phyloP scores from a whole-genome alignment of 2,113 vertebrate species.

The Cyphomyrus plagiostoma region DNA sequence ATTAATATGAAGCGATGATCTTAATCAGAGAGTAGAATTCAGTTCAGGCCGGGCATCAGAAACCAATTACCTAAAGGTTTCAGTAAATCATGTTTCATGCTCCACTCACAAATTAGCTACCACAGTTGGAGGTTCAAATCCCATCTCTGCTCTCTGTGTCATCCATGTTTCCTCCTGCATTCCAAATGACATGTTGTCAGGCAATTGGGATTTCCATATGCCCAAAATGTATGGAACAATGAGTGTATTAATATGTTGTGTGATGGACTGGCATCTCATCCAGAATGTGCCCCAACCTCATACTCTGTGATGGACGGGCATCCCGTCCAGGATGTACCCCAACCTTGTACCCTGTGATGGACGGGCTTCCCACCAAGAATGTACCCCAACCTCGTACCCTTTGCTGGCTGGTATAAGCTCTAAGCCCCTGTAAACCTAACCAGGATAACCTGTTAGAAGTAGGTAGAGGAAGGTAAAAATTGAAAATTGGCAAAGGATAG shows the following conservation, averaged over 20 bases:
- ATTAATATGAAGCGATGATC: constrained; percentile 6
- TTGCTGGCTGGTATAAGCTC: background rate
- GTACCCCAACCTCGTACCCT: background rate
- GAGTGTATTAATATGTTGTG: background rate
- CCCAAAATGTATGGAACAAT: background rate
- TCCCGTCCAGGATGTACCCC: no score
- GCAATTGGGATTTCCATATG: background rate
- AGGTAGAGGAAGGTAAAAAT: background rate
- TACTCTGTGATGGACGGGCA: no score
- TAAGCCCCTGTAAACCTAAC: background rate
- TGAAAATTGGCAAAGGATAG: background rate
- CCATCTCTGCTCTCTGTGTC: background rate
- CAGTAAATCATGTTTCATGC: background rate
- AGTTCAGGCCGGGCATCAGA: background rate
- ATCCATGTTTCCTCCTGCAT: background rate
- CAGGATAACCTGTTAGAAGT: background rate
- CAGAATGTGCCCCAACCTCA: background rate
- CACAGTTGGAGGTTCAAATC: background rate
- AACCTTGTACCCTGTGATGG: background rate
- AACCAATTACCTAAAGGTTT: background rate
- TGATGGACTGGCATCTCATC: background rate
- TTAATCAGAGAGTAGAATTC: constrained; percentile 2
- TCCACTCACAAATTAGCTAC: background rate
- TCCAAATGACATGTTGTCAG: background rate
- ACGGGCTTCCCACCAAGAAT: no score